These are phyloP conservation scores for Megalurothrips usitatus DNA, from an alignment of 2,888 invertebrate species.

Conservation along the genomic window DNA sequence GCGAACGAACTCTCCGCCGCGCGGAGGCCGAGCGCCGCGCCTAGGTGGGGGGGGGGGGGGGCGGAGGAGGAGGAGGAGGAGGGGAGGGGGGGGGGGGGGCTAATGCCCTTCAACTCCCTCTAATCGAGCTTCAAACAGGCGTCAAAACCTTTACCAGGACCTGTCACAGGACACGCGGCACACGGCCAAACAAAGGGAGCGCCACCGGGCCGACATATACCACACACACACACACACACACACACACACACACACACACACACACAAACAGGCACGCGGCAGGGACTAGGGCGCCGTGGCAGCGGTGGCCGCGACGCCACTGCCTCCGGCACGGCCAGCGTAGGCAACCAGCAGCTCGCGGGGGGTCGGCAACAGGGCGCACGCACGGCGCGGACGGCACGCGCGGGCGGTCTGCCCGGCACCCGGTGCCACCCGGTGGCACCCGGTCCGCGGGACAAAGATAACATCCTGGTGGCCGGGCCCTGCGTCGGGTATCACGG, in stretches of 20 bases:
- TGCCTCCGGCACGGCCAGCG: too few relatives aligned
- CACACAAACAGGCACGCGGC: neutral
- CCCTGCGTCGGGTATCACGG: too few relatives aligned
- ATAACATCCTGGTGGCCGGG: too few relatives aligned
- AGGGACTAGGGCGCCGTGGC: too few relatives aligned
- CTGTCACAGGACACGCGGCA: conserved; percentile 1
- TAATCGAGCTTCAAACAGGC: neutral
- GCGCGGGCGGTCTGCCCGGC: too few relatives aligned
- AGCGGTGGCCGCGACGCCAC: too few relatives aligned
- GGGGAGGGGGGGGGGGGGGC: neutral
- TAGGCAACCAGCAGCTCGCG: too few relatives aligned
- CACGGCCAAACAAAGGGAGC: neutral
- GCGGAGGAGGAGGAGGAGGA: neutral
- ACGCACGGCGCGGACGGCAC: too few relatives aligned
- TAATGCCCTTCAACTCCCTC: conserved; percentile 15
- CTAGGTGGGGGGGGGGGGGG: neutral
- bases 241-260: neutral
- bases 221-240: neutral
- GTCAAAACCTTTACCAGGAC: neutral
- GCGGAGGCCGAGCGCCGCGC: neutral
- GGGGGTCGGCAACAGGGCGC: too few relatives aligned
- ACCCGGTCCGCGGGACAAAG: too few relatives aligned
- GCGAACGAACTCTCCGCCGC: neutral
- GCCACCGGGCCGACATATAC: neutral
- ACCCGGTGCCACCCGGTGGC: too few relatives aligned